Conservation (phyloP, 53 echinoderm and acorn worm genomes). For the Apostichopus leukothele region DNA sequence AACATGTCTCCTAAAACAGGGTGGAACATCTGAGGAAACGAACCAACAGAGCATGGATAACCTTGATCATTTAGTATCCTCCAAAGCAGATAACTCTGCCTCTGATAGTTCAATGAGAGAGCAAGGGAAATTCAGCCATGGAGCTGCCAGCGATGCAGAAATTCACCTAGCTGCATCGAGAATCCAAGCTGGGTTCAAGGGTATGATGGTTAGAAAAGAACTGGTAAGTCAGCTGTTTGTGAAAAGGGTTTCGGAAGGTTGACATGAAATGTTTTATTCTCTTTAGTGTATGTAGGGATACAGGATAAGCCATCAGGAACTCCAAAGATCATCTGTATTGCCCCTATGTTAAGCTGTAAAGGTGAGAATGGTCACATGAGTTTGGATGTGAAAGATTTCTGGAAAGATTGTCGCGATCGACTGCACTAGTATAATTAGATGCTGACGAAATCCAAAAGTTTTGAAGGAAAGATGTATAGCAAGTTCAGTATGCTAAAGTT, state of each 20-base stretch:
- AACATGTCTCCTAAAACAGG: neutral
- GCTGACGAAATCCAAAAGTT: too few species aligned
- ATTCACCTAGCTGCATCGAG: slow-evolving; percentile 59
- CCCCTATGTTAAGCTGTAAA: too few species aligned
- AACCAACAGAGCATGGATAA: neutral
- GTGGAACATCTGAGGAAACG: neutral
- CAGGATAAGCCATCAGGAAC: too few species aligned
- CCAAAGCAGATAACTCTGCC: neutral
- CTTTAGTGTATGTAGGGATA: neutral
- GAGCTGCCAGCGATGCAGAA: slow-evolving; percentile 59
- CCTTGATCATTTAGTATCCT: neutral
- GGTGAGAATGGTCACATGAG: too few species aligned
- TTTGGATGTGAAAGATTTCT: too few species aligned
- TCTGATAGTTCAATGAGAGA: neutral
- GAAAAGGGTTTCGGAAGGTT: neutral
- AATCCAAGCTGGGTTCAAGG: slow-evolving; percentile 65
- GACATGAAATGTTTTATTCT: neutral
- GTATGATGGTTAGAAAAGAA: slow-evolving; percentile 56
- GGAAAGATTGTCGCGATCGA: too few species aligned
- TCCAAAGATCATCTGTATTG: too few species aligned
- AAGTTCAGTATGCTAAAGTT: too few species aligned
- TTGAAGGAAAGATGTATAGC: too few species aligned
- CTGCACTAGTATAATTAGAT: too few species aligned
- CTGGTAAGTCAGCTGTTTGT: slow-evolving; percentile 8
- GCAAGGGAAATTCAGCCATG: slow-evolving; percentile 16